Base-by-base conservation (phyloP, 2,113 vertebrate species). In the Anseranas semipalmata region DNA sequence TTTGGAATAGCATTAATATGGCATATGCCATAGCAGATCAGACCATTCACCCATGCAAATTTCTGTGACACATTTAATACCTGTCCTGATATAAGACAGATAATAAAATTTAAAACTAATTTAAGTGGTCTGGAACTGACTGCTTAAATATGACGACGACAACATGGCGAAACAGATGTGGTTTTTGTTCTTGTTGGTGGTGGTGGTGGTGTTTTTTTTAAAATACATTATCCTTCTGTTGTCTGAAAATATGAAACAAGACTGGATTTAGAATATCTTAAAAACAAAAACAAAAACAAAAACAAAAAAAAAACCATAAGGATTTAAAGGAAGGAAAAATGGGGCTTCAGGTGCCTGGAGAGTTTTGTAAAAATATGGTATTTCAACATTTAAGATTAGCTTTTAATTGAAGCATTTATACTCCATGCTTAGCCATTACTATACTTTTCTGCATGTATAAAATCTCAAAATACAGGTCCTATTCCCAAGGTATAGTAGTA, bases 241-340 rank as follows among this genome's bases (percentile, higher is more conserved):
- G 37, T 3, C 11, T 80, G 37, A 80, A 80, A 60, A 70, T 41
- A 2, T 12, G 55, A 86, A 96, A 76, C 4, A 66, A 22, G 10
- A 12, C 6, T 73, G 1, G 5, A 58, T 70, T 62, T 45, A 53
- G 9, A 66, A 33, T 56, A 67, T 43, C 30, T 58, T 45, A 1
- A 25, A 79, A 71, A 52, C 25, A 62, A 80, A 12, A 0, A 0
- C 6, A 46, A 9, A 53, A 79, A 12, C 0, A 0, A 6, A 41
- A 41, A 60, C 75, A 12, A 0, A 0, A 7, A 48, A 52, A 53
- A 73, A 12, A 0, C 0, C 7, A 32, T 39, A 43, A 59, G 4
- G 7, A 52, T 63, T 89, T 82, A 22, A 14, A 78, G 8, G 12
- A 56, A n/a, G 0, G 3, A 87, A 68, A 77, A 46, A 41, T 8